These are phyloP conservation scores for Megaustenia siamemsis DNA, from an alignment of 2,888 invertebrate species.

Conservation along the genomic window DNA sequence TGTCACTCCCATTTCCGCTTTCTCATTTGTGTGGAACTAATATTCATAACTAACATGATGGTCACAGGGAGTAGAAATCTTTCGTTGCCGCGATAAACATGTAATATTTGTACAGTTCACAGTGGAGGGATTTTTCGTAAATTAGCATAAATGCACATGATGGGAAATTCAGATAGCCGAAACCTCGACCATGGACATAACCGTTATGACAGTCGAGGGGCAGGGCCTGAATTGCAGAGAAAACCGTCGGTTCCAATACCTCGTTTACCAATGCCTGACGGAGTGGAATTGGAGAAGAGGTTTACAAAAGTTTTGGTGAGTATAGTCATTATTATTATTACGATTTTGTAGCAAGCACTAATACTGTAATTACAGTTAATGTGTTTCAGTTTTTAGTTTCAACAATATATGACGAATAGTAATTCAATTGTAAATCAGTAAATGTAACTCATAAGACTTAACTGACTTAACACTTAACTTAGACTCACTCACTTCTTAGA, in stretches of 20 bases:
- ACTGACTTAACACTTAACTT: too few relatives aligned
- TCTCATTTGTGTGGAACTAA: slow-evolving; percentile 44
- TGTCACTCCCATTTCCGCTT: slow-evolving; percentile 60
- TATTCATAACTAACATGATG: slow-evolving; percentile 48
- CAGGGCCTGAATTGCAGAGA: slow-evolving; percentile 65
- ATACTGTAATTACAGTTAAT: too few relatives aligned
- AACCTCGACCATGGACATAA: slow-evolving; percentile 60
- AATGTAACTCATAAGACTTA: too few relatives aligned
- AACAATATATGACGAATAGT: too few relatives aligned
- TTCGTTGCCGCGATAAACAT: slow-evolving; percentile 55
- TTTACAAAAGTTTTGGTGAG: slow-evolving; percentile 89
- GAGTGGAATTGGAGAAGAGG: slow-evolving; percentile 92
- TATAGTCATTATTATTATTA: slow-evolving; percentile 40
- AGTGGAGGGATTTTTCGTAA: slow-evolving; percentile 26
- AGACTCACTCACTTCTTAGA: too few relatives aligned
- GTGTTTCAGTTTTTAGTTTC: too few relatives aligned
- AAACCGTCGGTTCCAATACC: slow-evolving; percentile 72
- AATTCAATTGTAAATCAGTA: too few relatives aligned
- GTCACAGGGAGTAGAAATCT: slow-evolving; percentile 50
- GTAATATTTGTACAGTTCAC: slow-evolving; percentile 35
- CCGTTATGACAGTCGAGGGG: slow-evolving; percentile 60
- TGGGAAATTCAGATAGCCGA: slow-evolving; percentile 71
- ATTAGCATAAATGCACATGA: slow-evolving; percentile 64
- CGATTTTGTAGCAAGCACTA: too few relatives aligned
- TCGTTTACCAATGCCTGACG: slow-evolving; percentile 91